Base-by-base conservation (phyloP, 2,113 vertebrate species). In the Platanista minor region DNA sequence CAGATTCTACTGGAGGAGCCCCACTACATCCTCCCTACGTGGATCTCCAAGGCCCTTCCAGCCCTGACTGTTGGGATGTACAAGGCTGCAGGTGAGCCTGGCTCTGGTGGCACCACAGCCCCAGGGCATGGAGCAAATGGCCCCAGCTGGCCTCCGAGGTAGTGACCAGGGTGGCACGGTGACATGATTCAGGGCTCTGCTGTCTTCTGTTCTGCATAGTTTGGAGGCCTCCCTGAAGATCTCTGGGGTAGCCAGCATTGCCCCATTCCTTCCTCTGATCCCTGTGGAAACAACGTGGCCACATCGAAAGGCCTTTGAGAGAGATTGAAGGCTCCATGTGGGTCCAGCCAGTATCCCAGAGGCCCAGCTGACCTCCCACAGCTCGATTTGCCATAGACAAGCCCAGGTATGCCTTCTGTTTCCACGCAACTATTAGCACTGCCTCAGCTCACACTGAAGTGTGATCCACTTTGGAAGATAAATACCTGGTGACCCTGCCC, bases 261-360 rank as follows among this genome's bases (percentile, higher is more conserved):
- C 0, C 0, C 78, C 85, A 49, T 54, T 92, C 69, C 41, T 93
- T 81, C 39, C 96, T 87, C 93, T 71, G n/a, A 66, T 84, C 77
- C 39, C 93, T 36, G 27, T 57, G 13, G 90, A 96, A 94, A 59
- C 46, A 49, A 23, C 8, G n/a, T 94, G 20, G 12, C 92, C 95
- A 97, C 57, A 94, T 91, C 77, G 97, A 97, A 98, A 71, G 2
- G 5, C 36, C 52, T 95, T n/a, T 23, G 80, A 96, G 87, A 25
- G 18, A 87, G 41, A 36, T 62, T 77, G 85, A 86, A 94, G 61
- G 9, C 25, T 66, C 17, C 15, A 29, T 3, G 66, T 31, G 82
- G 66, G 52, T n/a, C 67, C 57, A 20, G 20, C 31, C 36, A 6
- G 62, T 85, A 87, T 81, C 12, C 23, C 36, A 31, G 71, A 95